Evolutionary conservation across 2,888 invertebrate species (phyloP), one percentile per base, ranked within the genome.

Genomic region (Stenchaetothrips biformis): DNA sequence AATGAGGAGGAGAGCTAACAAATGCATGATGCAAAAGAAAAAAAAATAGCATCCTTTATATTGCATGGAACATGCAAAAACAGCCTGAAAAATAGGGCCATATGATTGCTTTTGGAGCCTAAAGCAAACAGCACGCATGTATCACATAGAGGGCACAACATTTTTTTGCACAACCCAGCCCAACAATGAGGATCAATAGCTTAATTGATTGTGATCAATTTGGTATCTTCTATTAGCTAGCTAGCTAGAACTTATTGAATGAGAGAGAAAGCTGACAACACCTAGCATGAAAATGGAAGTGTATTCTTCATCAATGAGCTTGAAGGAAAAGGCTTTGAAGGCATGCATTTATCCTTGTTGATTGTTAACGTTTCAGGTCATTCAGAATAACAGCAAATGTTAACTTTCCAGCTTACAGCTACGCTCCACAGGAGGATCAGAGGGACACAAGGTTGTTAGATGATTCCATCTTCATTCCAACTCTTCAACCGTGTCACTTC

Each of bases 361-460:
- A 25, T 74, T 74, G 67, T 74, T 25, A 25, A 74, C 21, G 25
- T 74, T 74, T 25, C 67, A 74, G 67, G 67, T 74, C 67, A 74
- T 21, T 25, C 67, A 25, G 67, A 74, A 37, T 37, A 21, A 74
- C 67, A 74, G 67, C 67, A 25, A 74, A 74, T 9, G 7, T 74
- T 53, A 25, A 74, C 25, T 74, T 74, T 74, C 25, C 67, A 74
- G 67, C 67, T 74, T 21, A 74, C 67, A 74, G 67, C 67, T 74
- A 74, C 25, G 67, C 67, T 74, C 67, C 67, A 74, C 25, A 74
- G 67, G 25, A 74, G 67, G 21, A 74, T 74, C 6, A 25, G 21
- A 25, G 25, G 21, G 67, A 25, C 53, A 8, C 11, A 74, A 74
- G 67, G 67, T 25, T 74, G 67, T 21, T 74, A 74, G 67, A 74